A percentile compares a stretch with the other conserved stretches of the same genome.
These are phyloP conservation scores for Chrysemys picta DNA, from an alignment of 2,113 vertebrate genomes.

Conservation along the genomic window DNA sequence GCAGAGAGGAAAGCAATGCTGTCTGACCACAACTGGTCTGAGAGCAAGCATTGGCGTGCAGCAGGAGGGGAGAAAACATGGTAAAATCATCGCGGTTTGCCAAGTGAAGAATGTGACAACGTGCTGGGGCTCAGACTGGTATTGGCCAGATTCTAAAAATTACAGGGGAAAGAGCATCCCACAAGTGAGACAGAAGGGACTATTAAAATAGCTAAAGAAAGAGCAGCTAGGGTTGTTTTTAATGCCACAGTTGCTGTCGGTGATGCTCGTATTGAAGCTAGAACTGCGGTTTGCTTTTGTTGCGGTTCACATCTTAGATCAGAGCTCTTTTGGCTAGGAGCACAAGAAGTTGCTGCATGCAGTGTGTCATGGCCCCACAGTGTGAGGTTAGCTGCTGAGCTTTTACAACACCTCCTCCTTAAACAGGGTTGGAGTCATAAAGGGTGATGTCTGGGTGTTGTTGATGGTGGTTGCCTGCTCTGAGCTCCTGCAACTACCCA, in stretches of 20 bases:
- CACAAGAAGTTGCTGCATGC: neutral
- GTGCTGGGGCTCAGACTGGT: neutral
- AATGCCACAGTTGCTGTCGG: neutral
- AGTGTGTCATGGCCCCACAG: neutral
- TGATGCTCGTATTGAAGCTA: neutral
- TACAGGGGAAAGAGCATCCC: neutral
- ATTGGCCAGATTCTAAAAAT: neutral
- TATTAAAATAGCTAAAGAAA: conserved; percentile 1
- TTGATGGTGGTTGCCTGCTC: neutral
- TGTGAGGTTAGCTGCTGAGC: neutral
- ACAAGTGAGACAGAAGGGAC: neutral
- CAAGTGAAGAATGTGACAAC: fast-evolving
- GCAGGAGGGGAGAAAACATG: neutral
- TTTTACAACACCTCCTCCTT: neutral
- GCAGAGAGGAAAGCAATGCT: neutral
- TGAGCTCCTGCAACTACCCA: neutral
- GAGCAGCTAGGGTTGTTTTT: neutral
- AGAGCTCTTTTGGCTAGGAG: neutral
- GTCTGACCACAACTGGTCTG: neutral
- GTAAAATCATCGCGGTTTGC: neutral
- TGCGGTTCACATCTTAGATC: neutral
- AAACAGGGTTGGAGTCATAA: fast-evolving
- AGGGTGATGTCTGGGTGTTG: neutral
- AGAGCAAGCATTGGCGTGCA: neutral
- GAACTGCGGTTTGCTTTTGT: neutral